phyloP scores from a whole-genome alignment of 37 sponge, comb jelly and placozoan genomes.

The Hexactinellida sp. region DNA sequence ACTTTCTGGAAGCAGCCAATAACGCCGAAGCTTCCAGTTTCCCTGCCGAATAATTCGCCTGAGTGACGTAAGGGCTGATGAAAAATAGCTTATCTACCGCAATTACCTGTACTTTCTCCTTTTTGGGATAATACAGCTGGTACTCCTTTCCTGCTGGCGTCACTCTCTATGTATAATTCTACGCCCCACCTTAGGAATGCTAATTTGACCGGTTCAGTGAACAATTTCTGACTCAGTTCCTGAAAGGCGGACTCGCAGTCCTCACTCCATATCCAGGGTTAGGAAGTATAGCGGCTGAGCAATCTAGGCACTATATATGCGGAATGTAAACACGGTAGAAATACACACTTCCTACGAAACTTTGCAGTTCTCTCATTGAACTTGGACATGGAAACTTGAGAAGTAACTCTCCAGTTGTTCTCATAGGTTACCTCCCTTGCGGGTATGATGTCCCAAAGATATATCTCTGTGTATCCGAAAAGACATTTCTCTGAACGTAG shows the following conservation, averaged over 20 bases:
- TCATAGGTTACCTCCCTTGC: not conserved
- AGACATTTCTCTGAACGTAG: not conserved
- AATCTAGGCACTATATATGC: not conserved
- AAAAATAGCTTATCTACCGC: too few relatives aligned
- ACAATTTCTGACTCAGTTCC: not conserved
- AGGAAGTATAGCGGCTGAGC: constrained; percentile 11
- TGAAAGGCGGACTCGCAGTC: constrained; percentile 17
- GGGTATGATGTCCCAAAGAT: not conserved
- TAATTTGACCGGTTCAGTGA: not conserved
- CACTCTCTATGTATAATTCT: too few relatives aligned
- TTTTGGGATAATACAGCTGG: too few relatives aligned
- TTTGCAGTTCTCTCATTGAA: constrained; percentile 4
- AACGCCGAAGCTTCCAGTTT: too few relatives aligned
- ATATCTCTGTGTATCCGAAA: constrained; percentile 7
- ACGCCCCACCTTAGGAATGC: too few relatives aligned
- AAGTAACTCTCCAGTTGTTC: not conserved
- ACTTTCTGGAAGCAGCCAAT: too few relatives aligned
- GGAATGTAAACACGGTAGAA: constrained; percentile 19
- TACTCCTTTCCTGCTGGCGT: too few relatives aligned
- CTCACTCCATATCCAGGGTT: not conserved
- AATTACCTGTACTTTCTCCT: too few relatives aligned
- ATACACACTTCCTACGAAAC: constrained; percentile 2
- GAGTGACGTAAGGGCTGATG: too few relatives aligned
- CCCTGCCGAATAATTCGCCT: too few relatives aligned
- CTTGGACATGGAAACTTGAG: constrained; percentile 13